Base-by-base conservation (phyloP, 1,140 invertebrate genomes). In the Pomacea maculata region DNA sequence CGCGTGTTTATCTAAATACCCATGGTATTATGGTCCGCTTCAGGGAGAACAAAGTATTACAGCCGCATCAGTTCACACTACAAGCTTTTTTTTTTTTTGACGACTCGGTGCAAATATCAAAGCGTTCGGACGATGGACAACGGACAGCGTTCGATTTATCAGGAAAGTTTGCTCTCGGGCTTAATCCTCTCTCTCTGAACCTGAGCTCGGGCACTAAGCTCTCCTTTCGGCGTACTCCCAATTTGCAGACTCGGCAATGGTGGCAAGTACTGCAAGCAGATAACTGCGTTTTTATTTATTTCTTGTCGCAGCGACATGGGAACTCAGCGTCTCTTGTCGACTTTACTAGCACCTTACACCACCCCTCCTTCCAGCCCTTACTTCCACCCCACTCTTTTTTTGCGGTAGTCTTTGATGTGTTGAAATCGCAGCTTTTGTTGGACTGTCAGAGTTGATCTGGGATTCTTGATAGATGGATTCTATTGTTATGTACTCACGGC, bases 401-500 rank as follows among this genome's bases (percentile, higher is more conserved):
- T 54, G 55, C 6, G 67, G 21, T 21, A 34, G 67, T 70, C 11
- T 9, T 9, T 25, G 67, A n/a, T 70, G 67, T 70, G 67, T 12
- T 70, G 67, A 70, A 21, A 61, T 17, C 15, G 17, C 19, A 75
- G 8, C 73, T n/a, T 2, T 57, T 54, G 73, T 75, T 52, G 54
- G 5, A 55, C 52, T 75, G 73, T 75, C 19, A 52, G 34, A 6
- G 72, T 75, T 52, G 54, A 21, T 75, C 21, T 75, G 73, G 15
- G 63, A n/a, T 25, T 45, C 63, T 77, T 29, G 64, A n/a, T 19
- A 65, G 11, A 15, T 67, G 63, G 34, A 34, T 77, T 63, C 67
- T 63, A 54, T 7, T 61, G 57, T 17, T 77, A 65, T 77, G 63
- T 77, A 65, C 67, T 70, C 21, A n/a, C 21, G 67, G 21, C 67